A percentile compares a stretch with the other conserved stretches of the same genome.
Evolutionary conservation across 2,888 invertebrate species (phyloP).

Genomic region (Norana najaformis): DNA sequence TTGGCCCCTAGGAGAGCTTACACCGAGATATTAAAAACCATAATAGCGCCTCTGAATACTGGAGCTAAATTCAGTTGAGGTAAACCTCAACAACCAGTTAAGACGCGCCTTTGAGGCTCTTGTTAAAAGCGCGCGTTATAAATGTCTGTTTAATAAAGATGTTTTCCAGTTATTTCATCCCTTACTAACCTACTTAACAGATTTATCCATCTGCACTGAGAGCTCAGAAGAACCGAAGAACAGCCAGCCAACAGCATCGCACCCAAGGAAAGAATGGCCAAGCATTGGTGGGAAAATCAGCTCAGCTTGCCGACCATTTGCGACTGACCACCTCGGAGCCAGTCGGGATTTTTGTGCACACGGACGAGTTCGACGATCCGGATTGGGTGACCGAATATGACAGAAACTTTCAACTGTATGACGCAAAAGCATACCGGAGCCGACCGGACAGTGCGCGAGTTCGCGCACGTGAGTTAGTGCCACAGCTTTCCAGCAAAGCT

Average conservation of each 20-base stretch:
- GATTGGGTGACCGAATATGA: conserved; percentile 14
- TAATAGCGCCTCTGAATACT: no score
- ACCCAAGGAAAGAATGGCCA: not conserved
- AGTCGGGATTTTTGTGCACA: not conserved
- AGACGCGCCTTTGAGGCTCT: no score
- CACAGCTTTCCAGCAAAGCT: not conserved
- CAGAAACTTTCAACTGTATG: not conserved
- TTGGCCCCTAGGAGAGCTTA: no score
- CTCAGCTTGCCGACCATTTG: not conserved
- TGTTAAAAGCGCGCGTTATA: no score
- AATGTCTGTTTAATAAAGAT: not conserved
- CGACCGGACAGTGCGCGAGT: not conserved
- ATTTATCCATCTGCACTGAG: conserved; percentile 19
- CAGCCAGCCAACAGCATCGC: not conserved
- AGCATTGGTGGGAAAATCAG: not conserved
- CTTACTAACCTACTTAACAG: not conserved
- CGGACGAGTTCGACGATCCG: not conserved
- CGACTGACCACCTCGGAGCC: not conserved
- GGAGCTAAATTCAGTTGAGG: no score
- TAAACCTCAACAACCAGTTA: no score
- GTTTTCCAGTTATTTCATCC: not conserved
- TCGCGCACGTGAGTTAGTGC: not conserved
- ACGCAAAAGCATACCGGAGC: not conserved
- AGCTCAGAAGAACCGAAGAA: not conserved
- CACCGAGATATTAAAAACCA: no score